Evolutionary conservation across 2,888 invertebrate genomes (phyloP).

Genomic region (Diaperis boleti): DNA sequence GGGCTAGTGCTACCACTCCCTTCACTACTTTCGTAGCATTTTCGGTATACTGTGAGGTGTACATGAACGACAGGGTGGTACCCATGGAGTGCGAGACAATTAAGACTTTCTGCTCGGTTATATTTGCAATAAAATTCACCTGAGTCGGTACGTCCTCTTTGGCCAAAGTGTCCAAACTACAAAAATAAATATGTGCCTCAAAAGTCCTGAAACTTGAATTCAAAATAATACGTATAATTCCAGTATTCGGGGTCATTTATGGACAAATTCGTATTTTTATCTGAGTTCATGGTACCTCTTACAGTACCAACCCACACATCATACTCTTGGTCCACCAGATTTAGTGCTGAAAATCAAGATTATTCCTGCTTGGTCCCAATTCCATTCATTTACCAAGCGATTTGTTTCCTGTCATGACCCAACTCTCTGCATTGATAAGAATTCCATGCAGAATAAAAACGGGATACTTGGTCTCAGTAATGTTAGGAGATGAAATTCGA

Average conservation of each 20-base stretch:
- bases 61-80: constrained; percentile 8
- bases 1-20: constrained; percentile 71
- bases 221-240: constrained; percentile 2
- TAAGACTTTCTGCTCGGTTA: neutral
- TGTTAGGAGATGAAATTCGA: neutral
- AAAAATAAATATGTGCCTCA: neutral
- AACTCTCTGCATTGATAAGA: neutral
- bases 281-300: constrained; percentile 8
- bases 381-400: neutral
- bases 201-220: neutral
- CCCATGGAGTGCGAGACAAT: constrained; percentile 12
- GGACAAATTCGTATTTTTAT: neutral
- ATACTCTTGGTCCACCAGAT: neutral
- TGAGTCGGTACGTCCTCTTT: neutral
- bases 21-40: constrained; percentile 71
- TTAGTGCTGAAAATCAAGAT: neutral
- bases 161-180: constrained; percentile 8
- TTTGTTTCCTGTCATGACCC: neutral
- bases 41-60: constrained; percentile 1
- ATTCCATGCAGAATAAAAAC: constrained; percentile 2
- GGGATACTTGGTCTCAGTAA: neutral
- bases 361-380: neutral
- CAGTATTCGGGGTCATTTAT: constrained; percentile 9
- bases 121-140: constrained; percentile 1
- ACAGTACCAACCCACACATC: constrained; percentile 18